Conservation (phyloP, 2,888 invertebrate genomes). For the Clostera curtula region DNA sequence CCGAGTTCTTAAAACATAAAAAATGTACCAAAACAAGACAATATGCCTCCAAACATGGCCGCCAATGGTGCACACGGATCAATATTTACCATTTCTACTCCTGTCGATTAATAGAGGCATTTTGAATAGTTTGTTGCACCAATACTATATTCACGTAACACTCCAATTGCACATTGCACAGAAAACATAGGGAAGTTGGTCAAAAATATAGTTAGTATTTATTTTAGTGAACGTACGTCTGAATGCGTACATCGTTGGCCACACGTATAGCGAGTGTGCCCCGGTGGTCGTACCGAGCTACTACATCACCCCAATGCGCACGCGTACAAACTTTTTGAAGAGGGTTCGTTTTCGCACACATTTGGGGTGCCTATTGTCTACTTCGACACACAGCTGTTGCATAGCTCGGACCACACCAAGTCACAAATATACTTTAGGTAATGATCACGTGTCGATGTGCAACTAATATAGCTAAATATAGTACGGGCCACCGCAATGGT, state of each 20-base stretch:
- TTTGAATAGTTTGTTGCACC: slow-evolving; percentile 27
- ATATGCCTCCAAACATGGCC: slow-evolving; percentile 41
- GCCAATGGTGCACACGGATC: slow-evolving; percentile 44
- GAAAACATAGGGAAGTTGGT: slow-evolving; percentile 20
- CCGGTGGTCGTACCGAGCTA: slow-evolving; percentile 40
- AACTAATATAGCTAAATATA: slow-evolving; percentile 20
- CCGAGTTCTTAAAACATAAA: background rate
- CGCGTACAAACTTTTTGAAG: slow-evolving; percentile 59
- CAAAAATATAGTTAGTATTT: slow-evolving; percentile 16
- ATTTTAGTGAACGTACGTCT: slow-evolving; percentile 33
- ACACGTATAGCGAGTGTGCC: slow-evolving; percentile 43
- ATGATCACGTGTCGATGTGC: slow-evolving; percentile 13
- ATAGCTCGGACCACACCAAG: slow-evolving; percentile 3
- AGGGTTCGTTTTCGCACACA: slow-evolving; percentile 55
- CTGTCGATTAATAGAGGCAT: slow-evolving; percentile 62
- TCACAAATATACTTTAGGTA: slow-evolving; percentile 3
- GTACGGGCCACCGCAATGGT: slow-evolving; percentile 35
- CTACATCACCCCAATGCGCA: slow-evolving; percentile 55
- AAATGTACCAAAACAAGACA: slow-evolving; percentile 8
- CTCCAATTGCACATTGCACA: slow-evolving; percentile 47
- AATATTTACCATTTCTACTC: slow-evolving; percentile 65
- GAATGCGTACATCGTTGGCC: slow-evolving; percentile 51
- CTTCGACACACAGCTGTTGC: slow-evolving; percentile 49
- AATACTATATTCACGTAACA: slow-evolving; percentile 42
- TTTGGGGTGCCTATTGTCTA: slow-evolving; percentile 40